Conservation (phyloP, 1,140 invertebrate genomes). For the Bombus pyrosoma region DNA sequence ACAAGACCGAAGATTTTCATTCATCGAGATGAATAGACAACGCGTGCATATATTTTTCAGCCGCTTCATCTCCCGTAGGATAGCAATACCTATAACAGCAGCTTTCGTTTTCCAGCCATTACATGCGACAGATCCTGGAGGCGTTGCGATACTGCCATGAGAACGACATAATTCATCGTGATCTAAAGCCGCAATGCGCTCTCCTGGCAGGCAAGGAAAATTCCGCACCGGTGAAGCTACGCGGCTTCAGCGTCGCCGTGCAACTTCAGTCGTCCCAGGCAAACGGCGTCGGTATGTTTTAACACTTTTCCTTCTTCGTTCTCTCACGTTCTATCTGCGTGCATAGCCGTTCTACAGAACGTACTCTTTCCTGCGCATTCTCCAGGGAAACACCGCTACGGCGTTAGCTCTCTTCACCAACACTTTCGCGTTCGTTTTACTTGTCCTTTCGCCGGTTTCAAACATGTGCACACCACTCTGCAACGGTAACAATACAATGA, state of each 20-base stretch:
- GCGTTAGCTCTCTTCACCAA: constrained; percentile 64
- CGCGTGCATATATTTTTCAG: not conserved
- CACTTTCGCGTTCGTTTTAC: not conserved
- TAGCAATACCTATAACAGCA: not conserved
- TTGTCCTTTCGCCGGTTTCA: not conserved
- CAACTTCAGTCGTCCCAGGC: constrained; percentile 92
- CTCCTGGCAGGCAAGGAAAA: constrained; percentile 97
- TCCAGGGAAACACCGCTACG: constrained; percentile 62
- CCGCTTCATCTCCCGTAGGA: not conserved
- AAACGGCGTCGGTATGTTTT: constrained; percentile 87
- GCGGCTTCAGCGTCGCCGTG: constrained; percentile 98
- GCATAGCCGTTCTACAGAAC: constrained; percentile 37
- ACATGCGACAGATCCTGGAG: constrained; percentile 98
- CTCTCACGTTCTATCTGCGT: constrained; percentile 45
- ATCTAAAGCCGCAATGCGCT: constrained; percentile 97
- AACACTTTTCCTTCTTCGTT: constrained; percentile 45
- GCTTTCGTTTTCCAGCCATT: constrained; percentile 89
- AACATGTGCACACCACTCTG: not conserved
- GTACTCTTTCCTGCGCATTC: constrained; percentile 59
- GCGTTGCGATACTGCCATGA: constrained; percentile 98
- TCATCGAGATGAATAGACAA: not conserved
- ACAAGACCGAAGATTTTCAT: not conserved
- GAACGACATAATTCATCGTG: constrained; percentile 98
- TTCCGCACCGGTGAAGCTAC: constrained; percentile 98
- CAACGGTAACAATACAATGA: not conserved